Conservation (phyloP, 2,888 invertebrate genomes). For the Yponomeuta evonymella region DNA sequence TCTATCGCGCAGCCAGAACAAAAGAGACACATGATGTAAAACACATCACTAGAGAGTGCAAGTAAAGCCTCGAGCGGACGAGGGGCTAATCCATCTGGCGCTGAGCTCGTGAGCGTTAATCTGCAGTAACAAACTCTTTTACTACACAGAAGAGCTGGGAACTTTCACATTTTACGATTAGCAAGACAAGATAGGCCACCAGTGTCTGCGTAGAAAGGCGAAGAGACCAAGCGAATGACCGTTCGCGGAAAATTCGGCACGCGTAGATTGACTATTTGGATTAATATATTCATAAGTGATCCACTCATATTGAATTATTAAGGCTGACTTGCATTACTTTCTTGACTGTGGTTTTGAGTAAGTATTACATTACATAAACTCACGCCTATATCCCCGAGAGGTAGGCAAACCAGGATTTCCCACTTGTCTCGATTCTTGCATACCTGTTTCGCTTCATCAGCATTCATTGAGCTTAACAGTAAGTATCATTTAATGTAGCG, state of each 20-base stretch:
- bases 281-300: no score
- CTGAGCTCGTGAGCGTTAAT: background rate
- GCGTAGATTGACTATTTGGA: background rate
- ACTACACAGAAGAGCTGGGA: background rate
- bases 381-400: no score
- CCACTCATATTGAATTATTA: no score
- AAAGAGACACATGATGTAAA: background rate
- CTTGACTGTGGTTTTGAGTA: background rate
- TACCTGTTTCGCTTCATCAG: no score
- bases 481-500: no score
- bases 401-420: no score
- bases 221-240: background rate
- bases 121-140: background rate
- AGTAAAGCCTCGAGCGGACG: background rate
- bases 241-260: background rate
- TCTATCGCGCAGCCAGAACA: background rate
- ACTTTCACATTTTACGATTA: background rate
- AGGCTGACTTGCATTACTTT: no score
- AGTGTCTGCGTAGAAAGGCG: background rate
- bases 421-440: no score
- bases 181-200: background rate
- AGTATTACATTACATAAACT: no score
- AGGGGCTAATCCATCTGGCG: background rate
- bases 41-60: background rate
- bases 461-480: no score